These are phyloP conservation scores for Aythya fuligula DNA, from an alignment of 2,797 vertebrate genomes.

Conservation along the genomic window DNA sequence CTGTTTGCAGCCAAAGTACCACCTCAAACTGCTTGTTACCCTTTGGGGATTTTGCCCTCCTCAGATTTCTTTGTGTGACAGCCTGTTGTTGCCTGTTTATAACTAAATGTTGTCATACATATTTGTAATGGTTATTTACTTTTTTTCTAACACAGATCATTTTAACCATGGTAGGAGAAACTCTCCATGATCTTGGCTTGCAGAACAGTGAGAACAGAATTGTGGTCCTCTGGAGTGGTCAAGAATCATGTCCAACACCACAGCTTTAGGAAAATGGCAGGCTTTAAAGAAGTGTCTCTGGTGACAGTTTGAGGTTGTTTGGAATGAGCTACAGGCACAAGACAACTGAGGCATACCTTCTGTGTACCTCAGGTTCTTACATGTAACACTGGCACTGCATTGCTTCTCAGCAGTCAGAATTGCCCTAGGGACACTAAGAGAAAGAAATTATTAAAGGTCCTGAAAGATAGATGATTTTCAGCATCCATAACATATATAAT, in stretches of 20 bases:
- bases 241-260: background rate
- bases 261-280: background rate
- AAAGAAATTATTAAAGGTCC: background rate
- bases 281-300: background rate
- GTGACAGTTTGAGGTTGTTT: background rate
- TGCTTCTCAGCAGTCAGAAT: background rate
- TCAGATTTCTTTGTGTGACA: background rate
- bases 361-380: background rate
- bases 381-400: background rate
- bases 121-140: background rate
- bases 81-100: background rate
- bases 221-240: background rate
- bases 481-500: background rate
- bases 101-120: background rate
- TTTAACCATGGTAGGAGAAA: background rate
- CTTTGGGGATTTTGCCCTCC: background rate
- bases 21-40: background rate
- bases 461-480: background rate
- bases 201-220: background rate
- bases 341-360: background rate
- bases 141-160: background rate
- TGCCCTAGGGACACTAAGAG: background rate
- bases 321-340: background rate
- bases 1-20: background rate
- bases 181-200: background rate